Evolutionary conservation across 2,888 invertebrate genomes (phyloP).

Genomic region (Nezara viridula): DNA sequence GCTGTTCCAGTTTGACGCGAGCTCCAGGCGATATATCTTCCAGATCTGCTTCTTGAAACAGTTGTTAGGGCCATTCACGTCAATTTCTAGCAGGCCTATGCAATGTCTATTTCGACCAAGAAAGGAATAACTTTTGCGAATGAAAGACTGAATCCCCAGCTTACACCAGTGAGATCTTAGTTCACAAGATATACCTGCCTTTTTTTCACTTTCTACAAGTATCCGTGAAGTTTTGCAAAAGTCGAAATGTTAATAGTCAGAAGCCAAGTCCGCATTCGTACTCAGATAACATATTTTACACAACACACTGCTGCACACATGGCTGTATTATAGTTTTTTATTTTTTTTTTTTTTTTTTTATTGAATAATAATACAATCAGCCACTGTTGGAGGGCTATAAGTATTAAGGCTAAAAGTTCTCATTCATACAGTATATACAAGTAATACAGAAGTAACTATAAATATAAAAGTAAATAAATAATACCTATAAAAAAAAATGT

Average conservation of each 20-base stretch:
- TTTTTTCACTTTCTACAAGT: background rate
- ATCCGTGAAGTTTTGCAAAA: background rate
- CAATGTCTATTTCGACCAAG: background rate
- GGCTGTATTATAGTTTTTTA: no score
- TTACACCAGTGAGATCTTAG: background rate
- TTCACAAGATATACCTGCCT: background rate
- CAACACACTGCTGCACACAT: no score
- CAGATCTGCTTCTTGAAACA: constrained; percentile 27
- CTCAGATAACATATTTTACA: no score
- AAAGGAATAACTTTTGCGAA: background rate
- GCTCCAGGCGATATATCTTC: background rate
- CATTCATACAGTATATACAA: no score
- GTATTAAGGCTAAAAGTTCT: no score
- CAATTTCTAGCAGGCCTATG: background rate
- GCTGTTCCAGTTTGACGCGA: constrained; percentile 22
- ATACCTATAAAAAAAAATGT: no score
- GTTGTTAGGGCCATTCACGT: constrained; percentile 33
- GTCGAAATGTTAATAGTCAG: background rate
- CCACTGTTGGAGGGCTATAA: no score
- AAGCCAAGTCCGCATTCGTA: no score
- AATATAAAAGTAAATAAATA: no score
- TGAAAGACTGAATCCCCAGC: constrained; percentile 11
- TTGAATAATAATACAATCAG: no score
- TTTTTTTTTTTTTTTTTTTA: no score
- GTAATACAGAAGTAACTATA: no score